phyloP scores from a whole-genome alignment of 2,797 vertebrate species.

The Clarias fuscus region DNA sequence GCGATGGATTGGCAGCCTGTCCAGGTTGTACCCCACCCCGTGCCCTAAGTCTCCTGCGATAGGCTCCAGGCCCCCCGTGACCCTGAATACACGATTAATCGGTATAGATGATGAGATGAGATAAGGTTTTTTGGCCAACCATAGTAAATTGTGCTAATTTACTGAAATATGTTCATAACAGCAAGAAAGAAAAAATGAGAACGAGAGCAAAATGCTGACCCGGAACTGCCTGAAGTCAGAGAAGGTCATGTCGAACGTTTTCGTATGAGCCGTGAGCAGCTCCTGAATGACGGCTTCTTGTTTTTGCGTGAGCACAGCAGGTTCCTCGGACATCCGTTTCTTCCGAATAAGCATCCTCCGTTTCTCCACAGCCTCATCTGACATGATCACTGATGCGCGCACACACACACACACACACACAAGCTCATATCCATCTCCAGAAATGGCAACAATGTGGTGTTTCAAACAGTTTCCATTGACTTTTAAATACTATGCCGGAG shows the following conservation, averaged over 20 bases:
- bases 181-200: neutral
- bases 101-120: no score
- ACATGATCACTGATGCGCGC: slow-evolving; percentile 79
- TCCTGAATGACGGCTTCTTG: slow-evolving; percentile 71
- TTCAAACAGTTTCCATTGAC: neutral
- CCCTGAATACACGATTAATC: no score
- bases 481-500: neutral
- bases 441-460: neutral
- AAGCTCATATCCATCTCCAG: neutral
- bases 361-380: slow-evolving; percentile 74
- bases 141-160: no score
- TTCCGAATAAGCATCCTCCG: slow-evolving; percentile 72
- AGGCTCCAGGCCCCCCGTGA: no score
- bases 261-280: slow-evolving; percentile 70
- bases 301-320: slow-evolving; percentile 64
- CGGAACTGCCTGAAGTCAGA: slow-evolving; percentile 74
- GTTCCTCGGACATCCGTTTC: slow-evolving; percentile 59
- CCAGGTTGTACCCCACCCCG: no score
- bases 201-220: slow-evolving; percentile 46
- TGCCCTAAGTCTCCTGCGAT: no score
- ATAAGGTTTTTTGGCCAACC: no score
- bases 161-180: no score
- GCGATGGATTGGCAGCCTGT: no score
- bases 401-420: slow-evolving; percentile 62
- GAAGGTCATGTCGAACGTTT: slow-evolving; percentile 76